Evolutionary conservation across 2,797 vertebrate species (phyloP), one percentile per base, ranked within the genome.

Genomic region (Spinus olivaceus): DNA sequence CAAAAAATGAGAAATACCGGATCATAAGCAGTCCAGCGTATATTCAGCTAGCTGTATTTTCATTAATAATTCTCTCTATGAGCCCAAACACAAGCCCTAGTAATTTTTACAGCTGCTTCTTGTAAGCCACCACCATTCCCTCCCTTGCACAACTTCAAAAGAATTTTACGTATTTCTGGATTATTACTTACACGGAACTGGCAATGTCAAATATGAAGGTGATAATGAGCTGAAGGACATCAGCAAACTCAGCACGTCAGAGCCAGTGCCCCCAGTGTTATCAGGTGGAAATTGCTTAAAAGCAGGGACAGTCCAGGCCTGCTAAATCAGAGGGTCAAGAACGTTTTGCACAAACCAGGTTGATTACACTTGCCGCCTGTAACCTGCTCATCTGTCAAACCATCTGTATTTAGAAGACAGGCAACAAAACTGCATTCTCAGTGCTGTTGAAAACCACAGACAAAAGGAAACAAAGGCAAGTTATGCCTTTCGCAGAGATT

Each of bases 161-260:
- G 67, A 73, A 71, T 86, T 89, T 74, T 47, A 70, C 1, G 1
- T 25, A 57, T 92, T 94, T 89, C 59, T 82, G 53, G 64, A 60
- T 87, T 85, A 77, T 69, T 82, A 72, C 71, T 87, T 89, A 50
- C 79, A 47, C 39, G 50, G 25, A 91, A 60, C 53, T 82, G 81
- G 51, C 42, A 74, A 32, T 30, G 67, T 82, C 81, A 95, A 73
- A 87, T 46, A 66, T 41, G 63, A 92, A 87, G 60, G 59, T 0
- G 49, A 96, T 90, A 93, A 91, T 42, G 67, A 92, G 84, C 78
- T 87, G 92, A 95, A 95, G 88, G 81, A 89, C 90, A 82, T 91
- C 27, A 49, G 78, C 64, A 81, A 92, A 73, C 64, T 12, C 64
- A 87, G 46, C 20, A 69, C 3, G 2, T 92, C 86, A 92, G 64